Percentiles rank a stretch among this genome's conserved stretches.
phyloP scores from a whole-genome alignment of 64 coral and sea anemone genomes.

The Anthopleura sola region DNA sequence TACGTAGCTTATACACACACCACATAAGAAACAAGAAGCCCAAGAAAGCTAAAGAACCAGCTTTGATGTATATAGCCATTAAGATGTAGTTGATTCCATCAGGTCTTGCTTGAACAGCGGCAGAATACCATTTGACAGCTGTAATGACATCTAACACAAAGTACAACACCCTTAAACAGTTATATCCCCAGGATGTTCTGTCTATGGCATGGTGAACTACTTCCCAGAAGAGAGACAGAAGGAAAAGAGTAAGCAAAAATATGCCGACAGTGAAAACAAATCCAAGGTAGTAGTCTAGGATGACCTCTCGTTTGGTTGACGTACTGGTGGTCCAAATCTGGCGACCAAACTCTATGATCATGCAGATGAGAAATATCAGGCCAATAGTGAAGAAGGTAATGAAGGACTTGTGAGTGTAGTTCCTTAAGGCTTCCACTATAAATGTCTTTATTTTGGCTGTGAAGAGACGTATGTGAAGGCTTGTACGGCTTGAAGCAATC shows the following conservation, averaged over 20 bases:
- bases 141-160: neutral
- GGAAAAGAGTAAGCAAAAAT: neutral
- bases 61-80: conserved; percentile 1
- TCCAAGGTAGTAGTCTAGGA: neutral
- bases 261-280: neutral
- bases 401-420: conserved; percentile 7
- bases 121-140: neutral
- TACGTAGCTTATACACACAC: neutral
- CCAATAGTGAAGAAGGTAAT: neutral
- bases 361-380: neutral
- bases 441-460: neutral
- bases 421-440: neutral
- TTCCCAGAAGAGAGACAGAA: neutral
- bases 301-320: neutral
- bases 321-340: neutral
- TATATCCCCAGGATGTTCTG: neutral
- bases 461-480: neutral
- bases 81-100: neutral
- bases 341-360: neutral
- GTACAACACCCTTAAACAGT: neutral
- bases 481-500: neutral
- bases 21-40: neutral
- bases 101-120: neutral
- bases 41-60: neutral
- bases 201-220: neutral